Evolutionary conservation across 2,888 invertebrate species (phyloP).

Genomic region (Eupithecia subfuscata): DNA sequence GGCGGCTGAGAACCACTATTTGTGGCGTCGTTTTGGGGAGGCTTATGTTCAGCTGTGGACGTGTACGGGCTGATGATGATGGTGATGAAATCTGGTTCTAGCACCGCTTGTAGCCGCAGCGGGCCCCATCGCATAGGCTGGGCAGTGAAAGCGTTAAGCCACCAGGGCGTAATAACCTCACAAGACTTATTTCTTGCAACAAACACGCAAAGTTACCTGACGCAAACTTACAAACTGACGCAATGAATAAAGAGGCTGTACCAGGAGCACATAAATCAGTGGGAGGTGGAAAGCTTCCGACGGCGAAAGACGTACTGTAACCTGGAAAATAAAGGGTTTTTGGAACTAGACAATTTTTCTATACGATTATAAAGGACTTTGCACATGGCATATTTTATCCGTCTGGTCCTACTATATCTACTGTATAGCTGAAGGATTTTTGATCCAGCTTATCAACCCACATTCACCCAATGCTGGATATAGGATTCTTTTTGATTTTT

Average conservation of each 20-base stretch:
- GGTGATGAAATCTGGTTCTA: no score
- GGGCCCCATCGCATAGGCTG: neutral
- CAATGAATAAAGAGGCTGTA: constrained; percentile 31
- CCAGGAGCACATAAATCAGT: constrained; percentile 43
- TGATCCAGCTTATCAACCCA: neutral
- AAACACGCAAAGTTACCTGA: constrained; percentile 10
- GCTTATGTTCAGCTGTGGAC: no score
- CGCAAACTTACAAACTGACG: constrained; percentile 12
- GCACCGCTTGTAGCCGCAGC: no score
- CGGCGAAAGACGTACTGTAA: constrained; percentile 26
- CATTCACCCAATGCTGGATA: neutral
- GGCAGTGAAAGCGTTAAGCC: neutral
- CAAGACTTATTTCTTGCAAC: neutral
- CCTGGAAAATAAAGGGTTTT: constrained; percentile 27
- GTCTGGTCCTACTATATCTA: neutral
- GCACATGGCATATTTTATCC: neutral
- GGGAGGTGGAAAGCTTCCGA: constrained; percentile 44
- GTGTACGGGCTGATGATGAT: no score
- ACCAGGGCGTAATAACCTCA: neutral
- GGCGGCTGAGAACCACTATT: no score
- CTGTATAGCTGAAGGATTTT: neutral
- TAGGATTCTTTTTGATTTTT: no score
- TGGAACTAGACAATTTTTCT: neutral
- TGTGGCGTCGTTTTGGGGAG: no score
- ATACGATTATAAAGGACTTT: constrained; percentile 2